phyloP scores from a whole-genome alignment of 2,888 invertebrate genomes.

The Ctena decussata region DNA sequence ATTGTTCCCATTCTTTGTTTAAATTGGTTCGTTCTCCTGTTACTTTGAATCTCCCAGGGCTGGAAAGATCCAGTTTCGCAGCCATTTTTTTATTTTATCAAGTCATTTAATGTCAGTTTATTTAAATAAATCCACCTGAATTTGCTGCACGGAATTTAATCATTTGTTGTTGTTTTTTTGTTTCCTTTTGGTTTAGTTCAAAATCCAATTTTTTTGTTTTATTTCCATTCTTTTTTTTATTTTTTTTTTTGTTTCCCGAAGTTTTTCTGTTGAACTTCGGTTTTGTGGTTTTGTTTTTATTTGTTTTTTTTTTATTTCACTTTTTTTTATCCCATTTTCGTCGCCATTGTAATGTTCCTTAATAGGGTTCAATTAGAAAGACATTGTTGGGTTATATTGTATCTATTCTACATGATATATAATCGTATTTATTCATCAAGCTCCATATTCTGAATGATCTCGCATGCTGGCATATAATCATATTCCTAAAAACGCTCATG shows the following conservation, averaged over 20 bases:
- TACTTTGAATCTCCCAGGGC: background rate
- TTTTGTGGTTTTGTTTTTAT: background rate
- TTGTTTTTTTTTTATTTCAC: background rate
- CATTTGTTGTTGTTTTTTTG: no score
- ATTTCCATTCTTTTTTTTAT: background rate
- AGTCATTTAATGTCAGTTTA: background rate
- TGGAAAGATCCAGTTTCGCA: background rate
- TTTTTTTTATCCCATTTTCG: conserved; percentile 4
- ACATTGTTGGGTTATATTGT: no score
- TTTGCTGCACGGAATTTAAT: background rate
- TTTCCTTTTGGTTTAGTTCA: background rate
- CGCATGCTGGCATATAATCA: no score
- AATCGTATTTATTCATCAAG: no score
- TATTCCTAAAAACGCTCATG: no score
- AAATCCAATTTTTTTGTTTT: background rate
- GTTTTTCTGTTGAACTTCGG: background rate
- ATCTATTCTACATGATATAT: no score
- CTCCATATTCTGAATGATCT: no score
- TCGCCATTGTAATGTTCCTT: no score
- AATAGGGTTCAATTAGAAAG: no score
- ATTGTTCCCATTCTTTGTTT: background rate
- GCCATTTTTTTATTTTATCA: background rate
- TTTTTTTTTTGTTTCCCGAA: background rate
- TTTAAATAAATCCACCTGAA: background rate
- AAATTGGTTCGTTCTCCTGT: background rate